A percentile compares a stretch with the other conserved stretches of the same genome.
Conservation (phyloP, 2,113 vertebrate species). For the Sapayoa aenigma region DNA sequence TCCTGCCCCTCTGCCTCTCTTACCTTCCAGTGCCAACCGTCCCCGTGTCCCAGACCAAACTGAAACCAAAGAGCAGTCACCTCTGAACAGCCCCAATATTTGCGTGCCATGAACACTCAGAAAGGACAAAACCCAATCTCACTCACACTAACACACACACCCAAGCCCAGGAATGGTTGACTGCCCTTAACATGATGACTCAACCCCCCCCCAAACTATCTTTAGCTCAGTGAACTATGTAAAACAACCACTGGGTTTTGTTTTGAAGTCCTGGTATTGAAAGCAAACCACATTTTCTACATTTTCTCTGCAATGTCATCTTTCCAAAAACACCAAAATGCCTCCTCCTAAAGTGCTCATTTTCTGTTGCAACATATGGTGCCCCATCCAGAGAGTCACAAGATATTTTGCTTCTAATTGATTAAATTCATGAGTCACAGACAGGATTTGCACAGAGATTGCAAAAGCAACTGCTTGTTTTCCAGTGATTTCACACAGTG, state of each 20-base stretch:
- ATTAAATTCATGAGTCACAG: constrained; percentile 45
- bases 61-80: not conserved
- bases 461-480: not conserved
- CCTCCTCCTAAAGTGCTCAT: constrained; percentile 10
- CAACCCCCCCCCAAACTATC: not conserved
- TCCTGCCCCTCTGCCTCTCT: not conserved
- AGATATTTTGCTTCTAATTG: constrained; percentile 39
- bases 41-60: not conserved
- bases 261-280: constrained; percentile 27
- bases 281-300: constrained; percentile 8
- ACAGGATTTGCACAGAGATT: not conserved
- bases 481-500: not conserved
- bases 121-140: not conserved
- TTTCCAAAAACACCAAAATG: constrained; percentile 14
- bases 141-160: not conserved
- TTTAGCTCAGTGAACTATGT: not conserved
- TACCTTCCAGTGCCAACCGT: not conserved
- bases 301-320: not conserved
- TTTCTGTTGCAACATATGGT: constrained; percentile 37
- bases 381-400: constrained; percentile 27
- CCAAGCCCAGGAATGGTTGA: not conserved
- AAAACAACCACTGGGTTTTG: not conserved
- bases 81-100: not conserved
- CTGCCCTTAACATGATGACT: not conserved
- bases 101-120: not conserved